Evolutionary conservation across 1,140 invertebrate species (phyloP), one percentile per base, ranked within the genome.

Genomic region (Amphibalanus amphitrite): DNA sequence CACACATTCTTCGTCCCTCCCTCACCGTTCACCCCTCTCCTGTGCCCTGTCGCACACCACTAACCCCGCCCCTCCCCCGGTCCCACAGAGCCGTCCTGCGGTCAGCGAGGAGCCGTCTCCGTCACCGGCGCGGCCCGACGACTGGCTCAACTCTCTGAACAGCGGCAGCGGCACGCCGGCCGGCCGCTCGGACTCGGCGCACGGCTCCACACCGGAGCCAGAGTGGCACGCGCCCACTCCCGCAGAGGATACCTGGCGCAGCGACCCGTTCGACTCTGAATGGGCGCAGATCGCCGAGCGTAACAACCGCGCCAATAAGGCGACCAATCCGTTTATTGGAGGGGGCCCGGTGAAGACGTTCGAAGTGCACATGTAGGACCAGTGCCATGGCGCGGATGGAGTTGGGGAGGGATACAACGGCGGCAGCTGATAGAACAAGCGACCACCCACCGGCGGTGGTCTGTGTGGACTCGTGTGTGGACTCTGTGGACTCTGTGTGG

Each of bases 261-360:
- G 81, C 13, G 91, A 94, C 82, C 91, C 91, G 0, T 93, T 93
- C 77, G 90, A 93, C 79, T 90, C 90, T 10, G 91, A 92, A 76
- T 93, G 91, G 91, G 90, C 88, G 0, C 87, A 87, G 29, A 78
- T 82, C 69, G 79, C 80, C 47, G 78, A 78, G 38, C 75, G 77
- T 28, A 77, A 77, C 68, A 75, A 77, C 30, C 76, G 77, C 72
- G 74, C 74, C 30, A 77, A 75, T 71, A 78, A 74, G 64, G 33
- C 28, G 0, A 80, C 80, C n/a, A 84, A 83, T 74, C 82, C 84
- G 4, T 84, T 84, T 74, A 76, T 75, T 74, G 80, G 77, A 69
- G 76, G 79, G 65, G 80, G 79, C 72, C 77, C 81, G 70, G 80
- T 84, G 15, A 85, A 84, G 75, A 79, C 84, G 59, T 85, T 85